Evolutionary conservation across 2,888 invertebrate genomes (phyloP), one percentile per base, ranked within the genome.

Genomic region (Coelopa pilipes): DNA sequence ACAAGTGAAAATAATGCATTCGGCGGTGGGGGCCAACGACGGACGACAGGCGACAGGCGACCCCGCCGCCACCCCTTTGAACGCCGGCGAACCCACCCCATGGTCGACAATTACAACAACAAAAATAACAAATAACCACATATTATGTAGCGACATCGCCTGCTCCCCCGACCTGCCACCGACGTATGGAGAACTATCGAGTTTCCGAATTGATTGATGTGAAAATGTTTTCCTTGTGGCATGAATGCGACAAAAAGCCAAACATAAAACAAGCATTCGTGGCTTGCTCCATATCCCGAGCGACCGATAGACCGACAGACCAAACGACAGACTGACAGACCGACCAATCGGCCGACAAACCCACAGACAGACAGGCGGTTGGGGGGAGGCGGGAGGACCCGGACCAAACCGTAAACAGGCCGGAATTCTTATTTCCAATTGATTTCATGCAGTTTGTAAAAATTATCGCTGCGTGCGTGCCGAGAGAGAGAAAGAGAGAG

Each of bases 131-230:
- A 34, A 34, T 34, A 53, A 53, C 53, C 53, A n/a, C 53, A 53
- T 4, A 53, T 53, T 53, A 53, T 53, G 53, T 53, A 15, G 53
- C 15, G 13, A n/a, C 53, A n/a, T 15, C 53, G 53, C 4, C 53
- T 11, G 2, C 13, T 11, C 3, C 13, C 13, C 53, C 53, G 2
- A 9, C 10, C 53, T 4, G 4, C 34, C 34, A 4, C 7, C 34
- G 34, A 34, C 34, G 34, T 4, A 34, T 34, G 34, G 34, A 34
- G 34, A 34, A 34, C 34, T 59, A 62, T 45, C 45, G 34, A 24
- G n/a, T 62, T 11, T 62, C 62, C 45, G 34, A 62, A 3, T 62
- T 62, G 45, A 45, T 62, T 62, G 62, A 45, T 62, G 45, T 24
- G 3, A 45, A 60, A 60, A 34, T 34, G 53, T 53, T 53, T 53